phyloP scores from a whole-genome alignment of 2,797 vertebrate species.

The Miichthys miiuy region DNA sequence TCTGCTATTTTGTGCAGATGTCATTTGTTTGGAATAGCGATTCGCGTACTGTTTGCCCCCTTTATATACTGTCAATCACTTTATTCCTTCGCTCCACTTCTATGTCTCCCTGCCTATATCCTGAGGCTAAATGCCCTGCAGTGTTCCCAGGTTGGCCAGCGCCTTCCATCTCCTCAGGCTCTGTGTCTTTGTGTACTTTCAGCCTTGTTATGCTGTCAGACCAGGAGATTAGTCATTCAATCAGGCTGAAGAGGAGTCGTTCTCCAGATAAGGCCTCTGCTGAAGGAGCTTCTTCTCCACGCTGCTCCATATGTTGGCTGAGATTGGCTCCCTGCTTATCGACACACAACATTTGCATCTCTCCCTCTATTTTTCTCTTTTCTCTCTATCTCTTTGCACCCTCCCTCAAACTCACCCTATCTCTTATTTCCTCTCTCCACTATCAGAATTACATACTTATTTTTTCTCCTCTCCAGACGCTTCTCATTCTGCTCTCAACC shows the following conservation, averaged over 20 bases:
- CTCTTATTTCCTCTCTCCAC: constrained; percentile 50
- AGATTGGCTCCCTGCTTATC: constrained; percentile 76
- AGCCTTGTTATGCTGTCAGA: constrained; percentile 80
- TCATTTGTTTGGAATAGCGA: constrained; percentile 3
- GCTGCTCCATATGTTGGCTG: constrained; percentile 70
- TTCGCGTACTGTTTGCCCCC: constrained; percentile 12
- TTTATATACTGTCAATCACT: constrained; percentile 41
- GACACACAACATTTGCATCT: constrained; percentile 77
- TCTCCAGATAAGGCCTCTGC: constrained; percentile 77
- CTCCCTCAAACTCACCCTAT: constrained; percentile 48
- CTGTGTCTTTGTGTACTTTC: constrained; percentile 73
- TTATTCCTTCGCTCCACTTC: background rate
- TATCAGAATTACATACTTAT: constrained; percentile 58
- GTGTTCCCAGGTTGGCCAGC: constrained; percentile 57
- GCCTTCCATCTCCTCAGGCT: constrained; percentile 60
- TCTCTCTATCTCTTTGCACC: constrained; percentile 40
- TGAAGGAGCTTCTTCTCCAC: constrained; percentile 77
- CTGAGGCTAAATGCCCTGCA: constrained; percentile 60
- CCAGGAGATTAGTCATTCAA: constrained; percentile 85
- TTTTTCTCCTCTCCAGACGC: constrained; percentile 29
- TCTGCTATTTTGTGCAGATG: background rate
- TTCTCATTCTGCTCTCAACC: constrained; percentile 54
- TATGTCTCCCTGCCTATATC: constrained; percentile 32
- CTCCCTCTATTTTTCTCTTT: constrained; percentile 29
- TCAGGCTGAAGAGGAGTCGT: constrained; percentile 78